Percentiles rank a stretch among this genome's conserved stretches.
Conservation (phyloP, 2,797 vertebrate genomes). For the Nannoperca obscura region DNA sequence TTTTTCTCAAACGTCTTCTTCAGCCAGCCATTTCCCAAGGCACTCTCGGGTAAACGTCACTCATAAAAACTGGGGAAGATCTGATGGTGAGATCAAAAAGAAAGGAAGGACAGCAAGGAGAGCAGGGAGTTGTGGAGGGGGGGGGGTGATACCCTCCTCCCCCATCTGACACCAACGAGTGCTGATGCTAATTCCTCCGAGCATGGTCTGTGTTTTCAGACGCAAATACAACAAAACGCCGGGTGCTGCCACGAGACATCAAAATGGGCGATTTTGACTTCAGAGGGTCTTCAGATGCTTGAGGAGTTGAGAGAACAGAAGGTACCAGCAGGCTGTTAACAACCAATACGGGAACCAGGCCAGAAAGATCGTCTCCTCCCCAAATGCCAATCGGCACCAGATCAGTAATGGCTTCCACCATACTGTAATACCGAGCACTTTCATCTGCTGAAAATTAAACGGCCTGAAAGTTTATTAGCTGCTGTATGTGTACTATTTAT, state of each 20-base stretch:
- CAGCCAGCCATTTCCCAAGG: slow-evolving; percentile 77
- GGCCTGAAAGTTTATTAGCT: slow-evolving; percentile 62
- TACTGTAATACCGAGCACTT: slow-evolving; percentile 65
- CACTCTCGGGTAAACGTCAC: slow-evolving; percentile 81
- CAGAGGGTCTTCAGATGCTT: slow-evolving; percentile 84
- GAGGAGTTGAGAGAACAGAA: slow-evolving; percentile 85
- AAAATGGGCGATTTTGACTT: slow-evolving; percentile 84
- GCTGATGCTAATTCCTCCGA: slow-evolving; percentile 79
- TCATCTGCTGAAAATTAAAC: slow-evolving; percentile 64
- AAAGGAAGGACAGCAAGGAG: slow-evolving; percentile 67
- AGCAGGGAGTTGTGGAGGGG: slow-evolving; percentile 41
- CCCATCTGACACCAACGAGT: slow-evolving; percentile 53
- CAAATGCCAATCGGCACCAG: slow-evolving; percentile 75
- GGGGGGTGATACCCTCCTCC: slow-evolving; percentile 66
- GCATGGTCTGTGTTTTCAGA: slow-evolving; percentile 77
- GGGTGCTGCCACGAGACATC: slow-evolving; percentile 78
- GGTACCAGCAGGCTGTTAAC: slow-evolving; percentile 83
- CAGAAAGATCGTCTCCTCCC: slow-evolving; percentile 80
- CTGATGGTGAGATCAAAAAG: slow-evolving; percentile 87
- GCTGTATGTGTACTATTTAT: slow-evolving; percentile 33
- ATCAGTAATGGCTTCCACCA: slow-evolving; percentile 72
- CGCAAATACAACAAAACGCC: slow-evolving; percentile 82
- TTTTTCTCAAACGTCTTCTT: slow-evolving; percentile 84
- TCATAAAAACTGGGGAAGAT: slow-evolving; percentile 76
- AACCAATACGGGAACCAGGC: slow-evolving; percentile 77